Evolutionary conservation across 30 jellyfish, hydroid and myxozoan genomes (phyloP), one percentile per base, ranked within the genome.

Genomic region (Euphysa ruthae): DNA sequence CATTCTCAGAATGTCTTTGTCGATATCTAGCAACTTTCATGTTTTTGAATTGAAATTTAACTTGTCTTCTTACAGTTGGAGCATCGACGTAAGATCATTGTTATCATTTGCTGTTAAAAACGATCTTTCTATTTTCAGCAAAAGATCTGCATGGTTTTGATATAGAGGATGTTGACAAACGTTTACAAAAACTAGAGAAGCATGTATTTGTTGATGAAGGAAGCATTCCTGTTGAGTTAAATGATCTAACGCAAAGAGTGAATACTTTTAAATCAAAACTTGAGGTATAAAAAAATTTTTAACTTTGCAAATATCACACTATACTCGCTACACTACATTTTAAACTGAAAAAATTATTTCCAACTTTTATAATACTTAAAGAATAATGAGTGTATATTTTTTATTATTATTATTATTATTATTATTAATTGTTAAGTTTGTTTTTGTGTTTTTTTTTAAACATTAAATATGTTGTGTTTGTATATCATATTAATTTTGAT

Each of bases 91-190:
- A 38, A 12, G 12, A 38, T 10, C n/a, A 10, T 38, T 10, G n/a
- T 38, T 38, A 38, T 38, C n/a, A n/a, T 38, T 38, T 38, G 52
- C 12, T 38, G n/a, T 38, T 38, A 10, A 10, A n/a, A 38, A 10
- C 14, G 12, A 10, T 38, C 12, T 38, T 38, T 38, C 52, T 10
- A 38, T 38, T n/a, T 38, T 38, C 52, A 38, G 52, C 52, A 38
- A n/a, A 88, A 88, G 97, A 88, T 56, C 79, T 88, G n/a, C 97
- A 88, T 88, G 97, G 97, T 19, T 85, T 88, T 1, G 97, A 88
- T 55, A 71, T 88, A 12, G 97, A 79, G 56, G 85, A 76, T 49
- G 82, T 88, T 4, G 97, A 88, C 35, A 74, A 44, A 54, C 75
- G 97, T 91, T 57, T 88, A 43, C 92, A 88, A 60, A 80, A 58